Evolutionary conservation across 2,888 invertebrate genomes (phyloP).

Genomic region (Chironomus tentans): DNA sequence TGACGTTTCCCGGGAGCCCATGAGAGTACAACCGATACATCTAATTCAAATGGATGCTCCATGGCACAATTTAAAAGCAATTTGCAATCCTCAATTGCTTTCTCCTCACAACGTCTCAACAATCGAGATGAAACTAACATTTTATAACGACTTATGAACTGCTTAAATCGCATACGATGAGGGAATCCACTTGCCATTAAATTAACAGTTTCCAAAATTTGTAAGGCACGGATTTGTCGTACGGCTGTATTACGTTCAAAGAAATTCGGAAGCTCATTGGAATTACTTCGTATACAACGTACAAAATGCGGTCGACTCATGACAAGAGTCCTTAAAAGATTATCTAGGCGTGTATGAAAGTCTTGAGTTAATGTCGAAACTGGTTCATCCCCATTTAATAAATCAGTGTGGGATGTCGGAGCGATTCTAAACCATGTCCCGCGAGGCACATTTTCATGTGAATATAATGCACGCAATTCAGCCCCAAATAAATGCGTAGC

Average conservation of each 20-base stretch:
- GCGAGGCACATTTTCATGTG: constrained; percentile 59
- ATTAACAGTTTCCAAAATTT: constrained; percentile 89
- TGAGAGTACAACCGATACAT: constrained; percentile 58
- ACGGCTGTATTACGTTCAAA: constrained; percentile 80
- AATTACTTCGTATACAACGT: constrained; percentile 82
- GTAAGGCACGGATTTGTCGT: constrained; percentile 79
- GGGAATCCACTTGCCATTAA: constrained; percentile 93
- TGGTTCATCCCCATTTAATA: constrained; percentile 74
- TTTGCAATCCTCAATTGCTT: constrained; percentile 65
- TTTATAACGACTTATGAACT: constrained; percentile 78
- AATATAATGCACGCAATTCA: constrained; percentile 75
- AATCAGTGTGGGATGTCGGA: constrained; percentile 76
- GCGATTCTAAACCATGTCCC: constrained; percentile 81
- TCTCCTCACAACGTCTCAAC: constrained; percentile 56
- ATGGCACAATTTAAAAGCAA: constrained; percentile 63
- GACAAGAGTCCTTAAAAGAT: constrained; percentile 79
- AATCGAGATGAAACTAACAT: constrained; percentile 72
- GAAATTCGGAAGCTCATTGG: constrained; percentile 66
- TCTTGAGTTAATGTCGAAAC: constrained; percentile 88
- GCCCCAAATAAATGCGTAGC: constrained; percentile 91
- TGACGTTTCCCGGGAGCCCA: constrained; percentile 91
- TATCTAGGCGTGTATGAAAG: constrained; percentile 89
- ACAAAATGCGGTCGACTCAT: constrained; percentile 93
- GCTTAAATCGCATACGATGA: constrained; percentile 89
- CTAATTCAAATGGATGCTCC: constrained; percentile 48